These are phyloP conservation scores for Prietella phreatophila DNA, from an alignment of 2,113 vertebrate genomes.

Conservation along the genomic window DNA sequence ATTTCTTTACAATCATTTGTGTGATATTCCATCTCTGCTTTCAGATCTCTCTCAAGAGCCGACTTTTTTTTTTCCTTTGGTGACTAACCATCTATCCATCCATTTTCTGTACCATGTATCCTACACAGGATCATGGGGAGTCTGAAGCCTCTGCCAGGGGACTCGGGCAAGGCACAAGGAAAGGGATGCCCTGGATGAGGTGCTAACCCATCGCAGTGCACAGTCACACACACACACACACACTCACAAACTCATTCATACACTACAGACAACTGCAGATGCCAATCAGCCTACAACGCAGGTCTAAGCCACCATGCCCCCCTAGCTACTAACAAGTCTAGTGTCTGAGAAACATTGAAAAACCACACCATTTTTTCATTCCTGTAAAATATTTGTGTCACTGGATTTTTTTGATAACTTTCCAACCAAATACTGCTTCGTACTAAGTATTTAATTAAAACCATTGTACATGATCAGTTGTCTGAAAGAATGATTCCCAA, in stretches of 20 bases:
- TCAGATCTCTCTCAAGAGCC: neutral
- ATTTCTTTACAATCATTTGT: neutral
- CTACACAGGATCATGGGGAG: too few relatives aligned
- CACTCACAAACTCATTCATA: too few relatives aligned
- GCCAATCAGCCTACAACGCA: too few relatives aligned
- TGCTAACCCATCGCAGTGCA: too few relatives aligned
- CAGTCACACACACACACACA: too few relatives aligned
- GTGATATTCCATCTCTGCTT: neutral
- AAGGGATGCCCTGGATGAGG: too few relatives aligned
- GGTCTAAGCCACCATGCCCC: too few relatives aligned
- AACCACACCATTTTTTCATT: neutral
- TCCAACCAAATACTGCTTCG: neutral
- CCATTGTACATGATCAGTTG: neutral
- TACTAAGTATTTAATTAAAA: neutral
- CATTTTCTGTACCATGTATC: too few relatives aligned
- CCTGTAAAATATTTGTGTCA: neutral
- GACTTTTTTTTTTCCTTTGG: neutral
- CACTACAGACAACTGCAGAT: too few relatives aligned
- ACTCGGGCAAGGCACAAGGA: too few relatives aligned
- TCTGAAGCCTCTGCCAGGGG: too few relatives aligned
- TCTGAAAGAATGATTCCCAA: neutral
- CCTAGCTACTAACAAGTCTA: neutral
- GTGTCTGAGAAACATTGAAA: neutral
- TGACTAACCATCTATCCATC: neutral
- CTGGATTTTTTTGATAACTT: neutral